Conservation (phyloP, 2,113 vertebrate species). For the Hemiscyllium ocellatum region DNA sequence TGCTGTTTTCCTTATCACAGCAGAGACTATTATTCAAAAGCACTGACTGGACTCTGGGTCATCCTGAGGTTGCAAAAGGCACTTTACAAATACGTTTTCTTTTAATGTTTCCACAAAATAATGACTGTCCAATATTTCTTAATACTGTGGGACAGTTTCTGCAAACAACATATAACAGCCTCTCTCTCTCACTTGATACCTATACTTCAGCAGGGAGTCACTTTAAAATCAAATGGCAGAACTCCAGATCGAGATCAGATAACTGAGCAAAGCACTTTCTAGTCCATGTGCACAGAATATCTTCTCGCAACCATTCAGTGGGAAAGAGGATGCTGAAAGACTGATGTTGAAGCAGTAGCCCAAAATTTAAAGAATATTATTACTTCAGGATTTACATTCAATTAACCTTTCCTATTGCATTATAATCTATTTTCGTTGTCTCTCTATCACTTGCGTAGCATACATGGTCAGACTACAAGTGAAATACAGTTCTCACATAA, state of each 20-base stretch:
- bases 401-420: background rate
- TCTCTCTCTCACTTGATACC: background rate
- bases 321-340: background rate
- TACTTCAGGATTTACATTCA: background rate
- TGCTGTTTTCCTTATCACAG: background rate
- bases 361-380: background rate
- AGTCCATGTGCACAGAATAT: background rate
- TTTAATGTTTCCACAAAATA: background rate
- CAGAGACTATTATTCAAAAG: background rate
- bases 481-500: conserved; percentile 3
- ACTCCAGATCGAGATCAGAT: background rate
- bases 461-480: background rate
- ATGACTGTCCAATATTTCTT: background rate
- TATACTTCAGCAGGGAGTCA: background rate
- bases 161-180: background rate
- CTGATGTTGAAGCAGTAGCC: background rate
- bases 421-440: background rate
- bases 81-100: background rate
- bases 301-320: background rate
- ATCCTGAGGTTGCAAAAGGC: background rate
- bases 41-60: background rate
- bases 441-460: background rate
- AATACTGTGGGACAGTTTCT: background rate
- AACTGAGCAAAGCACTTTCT: background rate
- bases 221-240: background rate